Evolutionary conservation across 2,888 invertebrate species (phyloP).

Genomic region (Rhagophthalmus giganteus): DNA sequence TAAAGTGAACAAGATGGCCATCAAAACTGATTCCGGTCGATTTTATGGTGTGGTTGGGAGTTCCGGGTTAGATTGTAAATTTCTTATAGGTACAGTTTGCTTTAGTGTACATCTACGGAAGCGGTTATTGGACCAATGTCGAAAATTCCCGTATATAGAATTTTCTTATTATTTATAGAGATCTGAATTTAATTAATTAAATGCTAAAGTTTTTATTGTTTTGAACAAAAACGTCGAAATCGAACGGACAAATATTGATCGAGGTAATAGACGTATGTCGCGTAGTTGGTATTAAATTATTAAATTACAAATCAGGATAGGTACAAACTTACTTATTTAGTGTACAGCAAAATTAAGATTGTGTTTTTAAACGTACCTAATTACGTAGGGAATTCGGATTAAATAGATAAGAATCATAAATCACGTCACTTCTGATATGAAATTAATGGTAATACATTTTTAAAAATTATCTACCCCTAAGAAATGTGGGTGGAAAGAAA

Average conservation of each 20-base stretch:
- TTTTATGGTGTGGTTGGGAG: slow-evolving; percentile 31
- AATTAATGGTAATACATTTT: slow-evolving; percentile 35
- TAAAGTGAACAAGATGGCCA: slow-evolving; percentile 43
- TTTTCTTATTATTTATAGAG: too few relatives aligned
- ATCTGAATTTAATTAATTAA: too few relatives aligned
- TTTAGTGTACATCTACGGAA: slow-evolving; percentile 20
- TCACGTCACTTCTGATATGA: slow-evolving; percentile 12
- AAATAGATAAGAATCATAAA: neutral
- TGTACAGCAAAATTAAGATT: too few relatives aligned
- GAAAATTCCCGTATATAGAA: slow-evolving; percentile 4
- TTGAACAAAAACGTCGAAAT: too few relatives aligned
- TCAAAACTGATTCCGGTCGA: slow-evolving; percentile 38
- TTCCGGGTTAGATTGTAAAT: slow-evolving; percentile 30
- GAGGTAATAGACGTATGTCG: too few relatives aligned
- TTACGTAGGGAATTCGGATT: too few relatives aligned
- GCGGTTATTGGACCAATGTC: slow-evolving; percentile 11
- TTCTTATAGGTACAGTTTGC: slow-evolving; percentile 28
- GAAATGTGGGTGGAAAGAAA: slow-evolving; percentile 47
- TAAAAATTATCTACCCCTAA: slow-evolving; percentile 48
- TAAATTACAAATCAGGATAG: too few relatives aligned
- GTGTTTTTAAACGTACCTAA: too few relatives aligned
- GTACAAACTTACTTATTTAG: too few relatives aligned
- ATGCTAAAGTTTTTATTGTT: too few relatives aligned
- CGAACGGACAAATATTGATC: too few relatives aligned
- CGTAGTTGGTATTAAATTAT: too few relatives aligned